A percentile compares a stretch with the other conserved stretches of the same genome.
Evolutionary conservation across 2,888 invertebrate genomes (phyloP).

Genomic region (Cetonia aurata): DNA sequence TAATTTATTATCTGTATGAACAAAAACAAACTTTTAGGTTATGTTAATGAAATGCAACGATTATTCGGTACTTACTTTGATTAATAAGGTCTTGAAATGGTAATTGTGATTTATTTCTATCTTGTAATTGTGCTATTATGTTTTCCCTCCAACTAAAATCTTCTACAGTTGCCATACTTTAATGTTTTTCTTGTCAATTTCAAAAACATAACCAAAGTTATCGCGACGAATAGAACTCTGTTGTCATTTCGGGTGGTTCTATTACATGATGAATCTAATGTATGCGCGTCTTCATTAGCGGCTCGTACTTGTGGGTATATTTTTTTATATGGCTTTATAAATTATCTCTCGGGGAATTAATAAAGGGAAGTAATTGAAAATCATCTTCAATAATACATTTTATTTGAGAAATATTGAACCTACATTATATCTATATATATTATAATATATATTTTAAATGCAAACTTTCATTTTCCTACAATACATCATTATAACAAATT

Average conservation of each 20-base stretch:
- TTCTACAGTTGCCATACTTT: conserved; percentile 55
- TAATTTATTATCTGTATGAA: conserved; percentile 82
- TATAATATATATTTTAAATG: conserved; percentile 47
- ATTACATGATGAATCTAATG: conserved; percentile 14
- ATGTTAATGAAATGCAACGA: conserved; percentile 20
- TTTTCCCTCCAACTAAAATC: conserved; percentile 76
- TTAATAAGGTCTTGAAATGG: conserved; percentile 84
- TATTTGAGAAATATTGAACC: conserved; percentile 55
- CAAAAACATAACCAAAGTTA: conserved; percentile 46
- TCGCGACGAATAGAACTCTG: conserved; percentile 7
- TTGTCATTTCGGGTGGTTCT: conserved; percentile 10
- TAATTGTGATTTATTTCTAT: conserved; percentile 82
- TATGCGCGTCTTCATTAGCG: neutral
- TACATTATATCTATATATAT: conserved; percentile 51
- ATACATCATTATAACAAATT: conserved; percentile 53
- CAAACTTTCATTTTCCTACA: conserved; percentile 51
- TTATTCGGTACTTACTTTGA: conserved; percentile 76
- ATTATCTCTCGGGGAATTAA: neutral
- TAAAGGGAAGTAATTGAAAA: neutral
- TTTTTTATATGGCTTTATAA: neutral
- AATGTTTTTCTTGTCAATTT: conserved; percentile 43
- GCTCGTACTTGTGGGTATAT: too few species aligned
- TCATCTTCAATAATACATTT: conserved; percentile 47
- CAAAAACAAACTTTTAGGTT: conserved; percentile 49
- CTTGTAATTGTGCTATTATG: conserved; percentile 78